These are phyloP conservation scores for Sardina pilchardus DNA, from an alignment of 2,113 vertebrate genomes.

Conservation along the genomic window DNA sequence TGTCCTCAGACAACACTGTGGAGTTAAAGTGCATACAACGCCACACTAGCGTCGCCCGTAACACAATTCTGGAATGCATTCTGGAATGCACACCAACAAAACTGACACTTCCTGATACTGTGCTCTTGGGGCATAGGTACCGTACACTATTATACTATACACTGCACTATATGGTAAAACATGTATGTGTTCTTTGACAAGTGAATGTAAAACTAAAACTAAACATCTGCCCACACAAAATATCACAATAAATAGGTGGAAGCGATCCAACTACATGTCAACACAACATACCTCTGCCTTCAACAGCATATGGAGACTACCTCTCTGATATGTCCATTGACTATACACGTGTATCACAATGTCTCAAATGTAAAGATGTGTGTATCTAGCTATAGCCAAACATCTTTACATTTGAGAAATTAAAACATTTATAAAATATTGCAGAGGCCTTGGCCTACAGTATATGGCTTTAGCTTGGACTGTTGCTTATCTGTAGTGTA, in stretches of 20 bases:
- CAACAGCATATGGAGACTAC: not conserved
- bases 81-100: not conserved
- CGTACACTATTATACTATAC: not conserved
- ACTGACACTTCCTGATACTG: not conserved
- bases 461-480: not conserved
- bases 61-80: not conserved
- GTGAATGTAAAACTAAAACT: not conserved
- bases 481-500: not conserved
- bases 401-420: too few species aligned
- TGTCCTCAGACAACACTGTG: constrained; percentile 1
- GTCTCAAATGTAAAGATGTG: too few species aligned
- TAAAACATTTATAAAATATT: too few species aligned
- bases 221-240: not conserved
- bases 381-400: too few species aligned
- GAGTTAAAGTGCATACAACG: constrained; percentile 5
- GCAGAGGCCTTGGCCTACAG: too few species aligned
- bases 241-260: not conserved
- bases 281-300: not conserved
- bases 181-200: not conserved
- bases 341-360: too few species aligned
- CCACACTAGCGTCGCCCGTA: not conserved
- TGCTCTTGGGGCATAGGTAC: not conserved
- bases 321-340: not conserved
- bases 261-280: not conserved
- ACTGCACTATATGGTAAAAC: not conserved